Evolutionary conservation across 2,888 invertebrate genomes (phyloP), one percentile per base, ranked within the genome.

Genomic region (Caenorhabditis afra): DNA sequence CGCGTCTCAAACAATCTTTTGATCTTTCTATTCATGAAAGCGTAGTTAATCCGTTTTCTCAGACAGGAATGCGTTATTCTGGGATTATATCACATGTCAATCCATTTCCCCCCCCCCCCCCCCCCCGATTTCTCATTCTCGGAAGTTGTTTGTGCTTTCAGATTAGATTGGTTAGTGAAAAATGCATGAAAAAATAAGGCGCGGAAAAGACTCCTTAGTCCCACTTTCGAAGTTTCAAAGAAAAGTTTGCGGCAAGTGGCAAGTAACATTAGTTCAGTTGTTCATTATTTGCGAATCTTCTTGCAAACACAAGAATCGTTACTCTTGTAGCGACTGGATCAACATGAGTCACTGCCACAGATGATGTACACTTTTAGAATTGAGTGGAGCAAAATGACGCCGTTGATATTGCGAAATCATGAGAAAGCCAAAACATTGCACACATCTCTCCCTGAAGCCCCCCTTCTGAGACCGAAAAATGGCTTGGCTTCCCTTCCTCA

Each of bases 201-300:
- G n/a, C n/a, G n/a, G n/a, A n/a, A n/a, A n/a, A n/a, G n/a, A n/a
- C 18, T 39, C 14, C 41, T 41, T 41, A 3, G 37, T 8, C 37
- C n/a, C n/a, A n/a, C n/a, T n/a, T 23, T 52, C 41, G 44, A 58
- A 58, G n/a, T 58, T 58, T 45, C 29, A 58, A 58, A 45, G 45
- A 58, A 58, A 18, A 57, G n/a, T 4, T 12, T 12, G 18, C 22
- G 8, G 20, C 58, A 44, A 45, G 44, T 45, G 44, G 39, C 22
- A 57, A 57, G 53, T 53, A 12, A 55, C 55, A 55, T 39, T 49
- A 22, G 53, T 53, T 53, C 16, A 58, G 45, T 58, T 58, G 58
- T 58, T 58, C 41, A 57, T 57, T 57, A 41, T 57, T 57, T 41
- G 41, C 41, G 10, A 14, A 14, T 41, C 22, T 57, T n/a, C 39